These are phyloP conservation scores for Drosophila conformis DNA, from an alignment of 2,888 invertebrate genomes.

Conservation along the genomic window DNA sequence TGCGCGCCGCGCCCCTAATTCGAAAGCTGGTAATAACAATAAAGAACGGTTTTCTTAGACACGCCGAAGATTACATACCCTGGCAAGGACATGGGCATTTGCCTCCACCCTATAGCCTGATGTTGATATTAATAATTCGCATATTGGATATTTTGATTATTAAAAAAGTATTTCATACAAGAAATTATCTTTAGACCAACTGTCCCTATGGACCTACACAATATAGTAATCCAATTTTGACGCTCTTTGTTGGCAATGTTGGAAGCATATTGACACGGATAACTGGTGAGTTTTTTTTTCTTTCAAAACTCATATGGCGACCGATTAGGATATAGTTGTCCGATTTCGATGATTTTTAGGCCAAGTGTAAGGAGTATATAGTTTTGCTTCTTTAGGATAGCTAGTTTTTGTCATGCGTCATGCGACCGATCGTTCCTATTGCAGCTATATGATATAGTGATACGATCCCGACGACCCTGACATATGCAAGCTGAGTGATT, in stretches of 20 bases:
- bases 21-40: not conserved
- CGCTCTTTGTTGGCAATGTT: not conserved
- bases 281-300: not conserved
- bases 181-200: not conserved
- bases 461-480: not conserved
- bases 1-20: not conserved
- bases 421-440: no score
- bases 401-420: no score
- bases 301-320: not conserved
- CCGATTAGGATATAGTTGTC: not conserved
- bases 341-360: no score
- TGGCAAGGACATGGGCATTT: not conserved
- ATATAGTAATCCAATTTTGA: not conserved
- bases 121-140: not conserved
- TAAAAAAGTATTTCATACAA: not conserved
- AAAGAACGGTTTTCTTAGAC: not conserved
- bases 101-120: not conserved
- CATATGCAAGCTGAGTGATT: not conserved
- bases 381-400: no score
- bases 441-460: no score
- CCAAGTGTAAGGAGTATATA: no score
- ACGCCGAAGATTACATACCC: not conserved
- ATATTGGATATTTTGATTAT: not conserved
- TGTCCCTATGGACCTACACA: not conserved
- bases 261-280: not conserved